A percentile compares a stretch with the other conserved stretches of the same genome.
Evolutionary conservation across 2,888 invertebrate species (phyloP).

Genomic region (Griposia aprilina): DNA sequence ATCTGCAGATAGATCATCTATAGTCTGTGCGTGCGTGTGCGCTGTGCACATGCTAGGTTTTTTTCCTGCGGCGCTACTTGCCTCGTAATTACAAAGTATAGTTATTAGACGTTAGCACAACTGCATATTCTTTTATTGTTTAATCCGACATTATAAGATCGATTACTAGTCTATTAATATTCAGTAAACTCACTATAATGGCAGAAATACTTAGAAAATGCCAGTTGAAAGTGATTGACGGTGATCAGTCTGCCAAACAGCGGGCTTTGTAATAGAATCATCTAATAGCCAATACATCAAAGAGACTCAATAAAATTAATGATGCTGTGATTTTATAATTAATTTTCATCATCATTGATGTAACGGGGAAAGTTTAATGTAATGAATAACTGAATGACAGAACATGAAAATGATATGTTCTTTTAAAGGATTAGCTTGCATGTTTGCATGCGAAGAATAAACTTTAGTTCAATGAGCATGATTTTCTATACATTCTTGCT

Average conservation of each 20-base stretch:
- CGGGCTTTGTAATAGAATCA: constrained; percentile 45
- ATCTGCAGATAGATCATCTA: constrained; percentile 75
- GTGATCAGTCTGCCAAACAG: constrained; percentile 54
- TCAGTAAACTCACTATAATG: constrained; percentile 70
- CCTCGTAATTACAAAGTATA: constrained; percentile 78
- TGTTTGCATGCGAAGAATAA: constrained; percentile 33
- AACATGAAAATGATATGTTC: constrained; percentile 33
- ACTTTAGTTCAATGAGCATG: neutral
- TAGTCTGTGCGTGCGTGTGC: constrained; percentile 74
- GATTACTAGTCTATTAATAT: constrained; percentile 71
- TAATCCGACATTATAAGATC: constrained; percentile 73
- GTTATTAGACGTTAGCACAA: constrained; percentile 70
- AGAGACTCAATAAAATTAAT: constrained; percentile 48
- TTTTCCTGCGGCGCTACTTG: constrained; percentile 79
- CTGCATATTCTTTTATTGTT: constrained; percentile 67
- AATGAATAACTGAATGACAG: constrained; percentile 31
- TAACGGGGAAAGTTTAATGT: constrained; percentile 46
- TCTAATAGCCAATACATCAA: constrained; percentile 36
- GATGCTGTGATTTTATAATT: constrained; percentile 32
- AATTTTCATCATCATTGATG: constrained; percentile 25
- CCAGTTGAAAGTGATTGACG: constrained; percentile 68
- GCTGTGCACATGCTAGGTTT: constrained; percentile 74
- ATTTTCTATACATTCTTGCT: constrained; percentile 14
- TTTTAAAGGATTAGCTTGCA: constrained; percentile 11
- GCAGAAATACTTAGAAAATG: constrained; percentile 68